phyloP scores from a whole-genome alignment of 2,888 invertebrate genomes.

The Synergus gifuensis region DNA sequence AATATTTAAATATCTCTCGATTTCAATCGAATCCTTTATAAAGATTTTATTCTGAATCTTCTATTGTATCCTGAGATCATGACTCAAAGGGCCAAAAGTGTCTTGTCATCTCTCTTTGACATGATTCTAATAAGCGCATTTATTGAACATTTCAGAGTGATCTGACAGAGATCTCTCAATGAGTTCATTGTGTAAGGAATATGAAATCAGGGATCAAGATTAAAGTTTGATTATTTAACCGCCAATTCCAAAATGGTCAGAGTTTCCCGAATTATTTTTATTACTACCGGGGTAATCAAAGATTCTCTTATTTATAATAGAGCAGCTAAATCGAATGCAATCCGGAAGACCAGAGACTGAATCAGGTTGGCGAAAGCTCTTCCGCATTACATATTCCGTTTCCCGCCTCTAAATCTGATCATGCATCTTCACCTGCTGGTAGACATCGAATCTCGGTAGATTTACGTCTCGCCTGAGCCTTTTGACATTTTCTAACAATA shows the following conservation, averaged over 20 bases:
- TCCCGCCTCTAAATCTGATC: constrained; percentile 4
- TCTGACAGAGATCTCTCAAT: background rate
- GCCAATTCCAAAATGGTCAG: too few relatives aligned
- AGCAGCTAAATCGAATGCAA: background rate
- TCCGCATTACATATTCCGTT: constrained; percentile 32
- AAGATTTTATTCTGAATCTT: constrained; percentile 1
- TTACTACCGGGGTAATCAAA: too few relatives aligned
- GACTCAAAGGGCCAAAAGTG: background rate
- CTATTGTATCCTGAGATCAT: background rate
- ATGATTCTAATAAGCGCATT: constrained; percentile 1
- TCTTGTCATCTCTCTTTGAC: constrained; percentile 10
- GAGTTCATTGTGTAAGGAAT: background rate
- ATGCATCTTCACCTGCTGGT: background rate
- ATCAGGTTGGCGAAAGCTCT: constrained; percentile 1
- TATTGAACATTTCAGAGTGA: background rate
- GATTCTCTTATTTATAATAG: too few relatives aligned
- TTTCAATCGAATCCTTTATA: background rate
- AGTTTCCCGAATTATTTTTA: too few relatives aligned
- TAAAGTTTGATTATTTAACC: background rate
- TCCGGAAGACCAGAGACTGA: background rate
- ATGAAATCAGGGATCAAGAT: background rate
- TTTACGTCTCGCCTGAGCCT: background rate
- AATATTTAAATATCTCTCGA: background rate
- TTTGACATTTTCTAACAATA: background rate
- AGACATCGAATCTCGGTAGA: background rate